phyloP scores from a whole-genome alignment of 1,140 invertebrate genomes.

The Drosophila seguyi region DNA sequence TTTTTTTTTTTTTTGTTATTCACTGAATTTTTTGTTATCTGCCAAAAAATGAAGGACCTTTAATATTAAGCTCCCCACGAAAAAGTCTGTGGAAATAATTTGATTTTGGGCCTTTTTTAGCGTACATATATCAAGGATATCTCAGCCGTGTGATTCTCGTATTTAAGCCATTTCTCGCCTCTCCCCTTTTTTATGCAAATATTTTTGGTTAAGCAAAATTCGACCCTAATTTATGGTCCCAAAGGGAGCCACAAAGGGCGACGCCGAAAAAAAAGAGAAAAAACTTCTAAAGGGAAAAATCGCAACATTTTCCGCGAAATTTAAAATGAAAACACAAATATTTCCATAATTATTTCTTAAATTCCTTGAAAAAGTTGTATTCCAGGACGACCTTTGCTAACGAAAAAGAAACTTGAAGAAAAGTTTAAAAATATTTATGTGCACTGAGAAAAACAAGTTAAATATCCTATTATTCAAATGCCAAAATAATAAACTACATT shows the following conservation, averaged over 20 bases:
- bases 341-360: conserved; percentile 38
- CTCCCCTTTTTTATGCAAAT: conserved; percentile 64
- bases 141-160: conserved; percentile 58
- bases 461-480: no score
- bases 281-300: conserved; percentile 46
- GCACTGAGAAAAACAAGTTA: neutral
- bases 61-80: conserved; percentile 5
- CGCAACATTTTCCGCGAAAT: conserved; percentile 38
- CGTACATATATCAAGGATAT: conserved; percentile 19
- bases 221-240: conserved; percentile 50
- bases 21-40: conserved; percentile 22
- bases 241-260: neutral
- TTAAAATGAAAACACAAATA: conserved; percentile 29
- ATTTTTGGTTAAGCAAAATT: conserved; percentile 54
- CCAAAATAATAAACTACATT: neutral
- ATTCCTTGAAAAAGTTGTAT: conserved; percentile 33
- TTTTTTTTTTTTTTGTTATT: neutral
- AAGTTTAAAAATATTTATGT: conserved; percentile 52
- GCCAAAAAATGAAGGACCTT: conserved; percentile 2
- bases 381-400: conserved; percentile 38
- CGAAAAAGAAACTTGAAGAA: conserved; percentile 40
- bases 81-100: conserved; percentile 18
- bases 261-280: conserved; percentile 8
- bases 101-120: conserved; percentile 42
- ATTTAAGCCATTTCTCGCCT: conserved; percentile 53